Conservation (phyloP, 2,113 vertebrate genomes). For the Noturus placidus region DNA sequence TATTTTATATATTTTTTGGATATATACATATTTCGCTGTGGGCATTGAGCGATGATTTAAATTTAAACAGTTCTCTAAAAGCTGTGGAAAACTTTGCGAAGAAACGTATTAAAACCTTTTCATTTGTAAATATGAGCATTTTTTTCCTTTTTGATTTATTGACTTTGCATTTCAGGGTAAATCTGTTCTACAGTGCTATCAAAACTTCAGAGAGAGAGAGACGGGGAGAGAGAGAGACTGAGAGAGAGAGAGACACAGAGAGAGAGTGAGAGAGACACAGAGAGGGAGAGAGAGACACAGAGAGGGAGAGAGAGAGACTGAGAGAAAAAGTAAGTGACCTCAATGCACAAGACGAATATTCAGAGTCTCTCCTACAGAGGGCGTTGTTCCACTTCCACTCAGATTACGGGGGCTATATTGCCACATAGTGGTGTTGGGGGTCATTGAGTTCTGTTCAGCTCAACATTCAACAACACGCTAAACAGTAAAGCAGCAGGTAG, state of each 20-base stretch:
- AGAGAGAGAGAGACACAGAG: no score
- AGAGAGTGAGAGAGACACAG: no score
- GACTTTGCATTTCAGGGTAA: background rate
- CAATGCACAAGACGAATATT: no score
- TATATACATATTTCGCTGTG: background rate
- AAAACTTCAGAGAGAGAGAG: background rate
- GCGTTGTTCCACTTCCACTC: conserved; percentile 15
- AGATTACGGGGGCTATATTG: no score
- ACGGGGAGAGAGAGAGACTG: no score
- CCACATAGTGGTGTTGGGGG: no score
- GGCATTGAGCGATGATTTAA: background rate
- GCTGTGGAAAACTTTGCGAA: background rate
- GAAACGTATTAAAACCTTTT: background rate
- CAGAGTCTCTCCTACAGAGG: conserved; percentile 3
- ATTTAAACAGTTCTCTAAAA: background rate
- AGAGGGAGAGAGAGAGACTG: background rate
- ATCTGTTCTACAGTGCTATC: background rate
- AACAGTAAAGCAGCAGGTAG: no score
- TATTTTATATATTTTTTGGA: background rate
- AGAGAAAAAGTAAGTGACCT: background rate
- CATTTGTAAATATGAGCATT: background rate
- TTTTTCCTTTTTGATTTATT: background rate
- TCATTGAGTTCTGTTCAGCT: no score
- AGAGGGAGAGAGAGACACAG: background rate
- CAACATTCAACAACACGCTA: no score